Evolutionary conservation across 2,888 invertebrate genomes (phyloP).

Genomic region (Orthosia gothica): DNA sequence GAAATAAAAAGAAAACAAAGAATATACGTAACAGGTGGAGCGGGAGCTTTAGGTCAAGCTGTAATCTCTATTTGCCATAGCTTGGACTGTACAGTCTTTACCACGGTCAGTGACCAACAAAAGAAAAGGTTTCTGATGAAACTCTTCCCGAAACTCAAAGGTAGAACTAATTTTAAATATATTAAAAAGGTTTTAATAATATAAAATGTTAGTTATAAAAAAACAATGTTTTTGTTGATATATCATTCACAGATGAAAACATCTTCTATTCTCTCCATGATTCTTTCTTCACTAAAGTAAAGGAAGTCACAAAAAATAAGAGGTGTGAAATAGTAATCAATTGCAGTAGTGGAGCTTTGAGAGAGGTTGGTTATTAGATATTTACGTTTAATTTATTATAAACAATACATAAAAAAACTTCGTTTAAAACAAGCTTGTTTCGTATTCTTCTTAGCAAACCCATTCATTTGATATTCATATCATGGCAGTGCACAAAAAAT

Average conservation of each 20-base stretch:
- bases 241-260: constrained; percentile 9
- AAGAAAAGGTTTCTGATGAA: constrained; percentile 12
- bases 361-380: constrained; percentile 10
- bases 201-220: no score
- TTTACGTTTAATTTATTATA: background rate
- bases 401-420: no score
- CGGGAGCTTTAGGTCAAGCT: constrained; percentile 34
- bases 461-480: no score
- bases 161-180: background rate
- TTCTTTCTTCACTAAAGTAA: background rate
- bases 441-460: no score
- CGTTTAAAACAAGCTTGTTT: no score
- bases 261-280: constrained; percentile 1
- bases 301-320: background rate
- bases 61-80: constrained; percentile 19
- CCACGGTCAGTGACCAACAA: constrained; percentile 7
- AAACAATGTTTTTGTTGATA: no score
- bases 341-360: constrained; percentile 14
- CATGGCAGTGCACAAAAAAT: no score
- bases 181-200: no score
- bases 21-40: constrained; percentile 17
- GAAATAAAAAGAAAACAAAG: background rate
- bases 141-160: constrained; percentile 16
- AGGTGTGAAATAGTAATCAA: constrained; percentile 21
- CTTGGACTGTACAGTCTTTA: constrained; percentile 21